A percentile compares a stretch with the other conserved stretches of the same genome.
Evolutionary conservation across 2,113 vertebrate species (phyloP).

Genomic region (Pionites leucogaster): DNA sequence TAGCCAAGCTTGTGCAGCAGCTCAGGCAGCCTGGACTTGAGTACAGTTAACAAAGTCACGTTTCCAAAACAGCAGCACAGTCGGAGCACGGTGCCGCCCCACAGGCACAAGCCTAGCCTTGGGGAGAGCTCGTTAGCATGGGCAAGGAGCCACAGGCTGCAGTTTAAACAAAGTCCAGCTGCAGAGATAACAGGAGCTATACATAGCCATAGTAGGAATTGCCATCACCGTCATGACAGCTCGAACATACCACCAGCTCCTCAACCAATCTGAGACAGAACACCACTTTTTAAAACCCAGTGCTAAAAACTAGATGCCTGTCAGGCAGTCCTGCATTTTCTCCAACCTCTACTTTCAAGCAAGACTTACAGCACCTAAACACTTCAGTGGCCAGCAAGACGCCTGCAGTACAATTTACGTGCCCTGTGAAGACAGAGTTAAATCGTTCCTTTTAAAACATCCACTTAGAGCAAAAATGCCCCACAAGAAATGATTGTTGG

Average conservation of each 20-base stretch:
- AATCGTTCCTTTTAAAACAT: not conserved
- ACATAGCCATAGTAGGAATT: conserved; percentile 49
- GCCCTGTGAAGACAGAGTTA: not conserved
- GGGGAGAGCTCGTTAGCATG: conserved; percentile 27
- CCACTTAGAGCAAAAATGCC: not conserved
- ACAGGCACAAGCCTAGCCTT: not conserved
- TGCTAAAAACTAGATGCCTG: not conserved
- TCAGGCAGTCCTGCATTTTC: not conserved
- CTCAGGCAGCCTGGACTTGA: not conserved
- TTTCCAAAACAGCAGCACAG: conserved; percentile 13
- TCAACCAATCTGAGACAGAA: not conserved
- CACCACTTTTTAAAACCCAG: not conserved
- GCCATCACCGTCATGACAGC: conserved; percentile 9
- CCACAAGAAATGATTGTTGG: accelerated
- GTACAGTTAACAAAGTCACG: not conserved
- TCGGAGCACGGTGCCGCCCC: not conserved
- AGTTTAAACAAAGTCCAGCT: conserved; percentile 20
- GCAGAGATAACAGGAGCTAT: conserved; percentile 58
- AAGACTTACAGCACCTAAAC: not conserved
- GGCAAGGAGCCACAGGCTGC: conserved; percentile 42
- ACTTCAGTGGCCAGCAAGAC: not conserved
- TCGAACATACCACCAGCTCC: conserved; percentile 14
- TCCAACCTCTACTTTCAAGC: not conserved
- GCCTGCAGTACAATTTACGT: accelerated
- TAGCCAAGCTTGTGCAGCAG: not conserved